Evolutionary conservation across 2,888 invertebrate species (phyloP), one percentile per base, ranked within the genome.

Genomic region (Mantis religiosa): DNA sequence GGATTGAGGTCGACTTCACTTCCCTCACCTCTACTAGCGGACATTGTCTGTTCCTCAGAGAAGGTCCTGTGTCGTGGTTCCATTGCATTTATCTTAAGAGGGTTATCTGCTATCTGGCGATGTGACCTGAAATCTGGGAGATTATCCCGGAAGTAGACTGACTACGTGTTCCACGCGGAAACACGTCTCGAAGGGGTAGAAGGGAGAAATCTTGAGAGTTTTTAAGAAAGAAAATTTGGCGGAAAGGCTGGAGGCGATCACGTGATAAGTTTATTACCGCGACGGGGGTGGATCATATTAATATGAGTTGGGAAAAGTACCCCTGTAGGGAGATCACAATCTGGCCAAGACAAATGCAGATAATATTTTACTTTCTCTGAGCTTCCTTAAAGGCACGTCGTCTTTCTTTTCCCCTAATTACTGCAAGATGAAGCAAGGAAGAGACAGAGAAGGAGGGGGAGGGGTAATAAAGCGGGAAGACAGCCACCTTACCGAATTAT

Each of bases 321-420:
- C 25, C 88, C 86, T 88, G 85, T 88, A 41, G 34, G 85, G 88
- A 89, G 89, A 89, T 89, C 86, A 83, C 88, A 86, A 89, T 89
- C 89, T 88, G 88, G 88, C 85, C 88, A 89, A 89, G 89, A 89
- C 89, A 89, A 89, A 89, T 89, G 89, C 89, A 89, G 89, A 89
- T 89, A 89, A 89, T 89, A 89, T 89, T 89, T 89, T 85, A 89
- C 85, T 88, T 85, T 86, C 54, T 71, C 54, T 71, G 54, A 71
- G 54, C 54, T 87, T 82, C 84, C 85, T 89, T 86, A 86, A 88
- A 89, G 88, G 89, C 89, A 89, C 89, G 89, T 89, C 85, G 88
- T 89, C 88, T 89, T 89, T 89, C 89, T 89, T 89, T 89, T 71
- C 54, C 41, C 89, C 89, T 89, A 89, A 89, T 89, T 89, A 89